Base-by-base conservation (phyloP, 2,113 vertebrate species). In the Bubo blakistoni region DNA sequence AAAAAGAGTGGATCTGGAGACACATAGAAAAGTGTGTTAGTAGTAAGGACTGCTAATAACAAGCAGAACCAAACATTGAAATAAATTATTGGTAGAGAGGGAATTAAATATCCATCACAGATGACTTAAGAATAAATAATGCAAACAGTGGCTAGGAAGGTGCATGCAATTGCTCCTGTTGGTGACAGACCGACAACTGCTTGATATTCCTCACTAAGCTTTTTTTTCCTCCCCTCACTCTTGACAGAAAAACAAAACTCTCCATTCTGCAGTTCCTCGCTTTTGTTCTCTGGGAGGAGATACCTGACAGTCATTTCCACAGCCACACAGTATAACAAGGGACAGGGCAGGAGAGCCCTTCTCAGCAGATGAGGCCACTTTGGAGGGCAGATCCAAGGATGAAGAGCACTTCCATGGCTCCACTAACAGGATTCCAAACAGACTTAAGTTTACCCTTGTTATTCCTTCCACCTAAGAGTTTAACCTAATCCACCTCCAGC, bases 301-400 rank as follows among this genome's bases (percentile, higher is more conserved):
- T 2, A 4, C 7, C 6, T 1, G 0, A 38, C 19, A 62, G 7
- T 1, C n/a, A 27, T 40, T 58, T 21, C 24, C 40, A 27, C 16
- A 87, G 46, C 32, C 24, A 51, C 25, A 46, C 7, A 67, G 7
- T 10, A 34, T 6, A 59, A 10, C 17, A 13, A 8, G 13, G 22
- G 18, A 71, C 62, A 42, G 13, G 13, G 36, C 54, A 83, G n/a
- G 24, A 49, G 6, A 20, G 26, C 24, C 5, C 16, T 69, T 9
- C 44, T 30, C 36, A 24, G 34, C 2, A 40, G 25, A 7, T 9
- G 32, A 32, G 16, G 1, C 11, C 4, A 6, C 9, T 26, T n/a
- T 63, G 9, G 25, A 83, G 14, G 4, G 13, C 40, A 90, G 47
- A 58, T n/a, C 16, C 51, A 84, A 59, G 22, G 22, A 29, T 6